These are phyloP conservation scores for Plebejus anna DNA, from an alignment of 2,888 invertebrate genomes.

Conservation along the genomic window DNA sequence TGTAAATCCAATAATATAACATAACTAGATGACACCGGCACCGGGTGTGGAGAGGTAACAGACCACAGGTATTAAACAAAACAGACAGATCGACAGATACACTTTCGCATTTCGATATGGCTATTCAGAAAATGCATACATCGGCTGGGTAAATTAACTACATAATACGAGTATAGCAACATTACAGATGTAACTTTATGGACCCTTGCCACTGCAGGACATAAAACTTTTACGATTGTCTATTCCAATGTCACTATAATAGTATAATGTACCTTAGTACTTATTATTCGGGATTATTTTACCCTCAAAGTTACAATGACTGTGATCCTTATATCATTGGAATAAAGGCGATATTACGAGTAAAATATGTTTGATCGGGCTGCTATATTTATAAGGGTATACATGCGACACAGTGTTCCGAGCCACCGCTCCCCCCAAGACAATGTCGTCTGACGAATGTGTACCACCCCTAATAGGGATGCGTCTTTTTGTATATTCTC, in stretches of 20 bases:
- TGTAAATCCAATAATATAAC: too few species aligned
- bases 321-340: not conserved
- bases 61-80: too few species aligned
- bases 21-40: too few species aligned
- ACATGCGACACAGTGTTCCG: constrained; percentile 35
- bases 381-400: not conserved
- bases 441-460: constrained; percentile 38
- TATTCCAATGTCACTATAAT: constrained; percentile 6
- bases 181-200: not conserved
- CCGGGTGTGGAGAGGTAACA: too few species aligned
- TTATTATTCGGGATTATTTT: not conserved
- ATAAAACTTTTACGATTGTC: constrained; percentile 20
- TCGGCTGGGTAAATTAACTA: not conserved
- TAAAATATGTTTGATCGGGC: not conserved
- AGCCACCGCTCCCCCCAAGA: constrained; percentile 35
- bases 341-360: not conserved
- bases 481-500: constrained; percentile 11
- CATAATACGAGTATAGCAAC: not conserved
- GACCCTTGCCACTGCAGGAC: constrained; percentile 10
- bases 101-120: too few species aligned
- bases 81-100: too few species aligned
- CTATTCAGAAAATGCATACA: too few species aligned
- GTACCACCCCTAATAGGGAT: constrained; percentile 34
- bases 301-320: not conserved
- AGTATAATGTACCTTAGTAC: not conserved